Conservation (phyloP, 2,888 invertebrate species). For the Lasiommata megera region DNA sequence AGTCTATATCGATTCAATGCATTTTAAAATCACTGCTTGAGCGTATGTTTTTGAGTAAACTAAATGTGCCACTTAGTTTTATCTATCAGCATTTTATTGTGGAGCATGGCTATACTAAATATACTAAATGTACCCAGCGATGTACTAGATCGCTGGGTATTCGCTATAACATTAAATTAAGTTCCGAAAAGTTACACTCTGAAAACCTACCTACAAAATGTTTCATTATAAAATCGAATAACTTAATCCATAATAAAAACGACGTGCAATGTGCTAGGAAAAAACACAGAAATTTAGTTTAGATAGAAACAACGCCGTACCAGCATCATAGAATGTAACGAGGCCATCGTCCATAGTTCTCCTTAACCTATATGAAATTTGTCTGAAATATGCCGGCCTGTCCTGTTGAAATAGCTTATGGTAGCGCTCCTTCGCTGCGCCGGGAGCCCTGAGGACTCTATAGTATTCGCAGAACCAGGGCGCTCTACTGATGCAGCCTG, state of each 20-base stretch:
- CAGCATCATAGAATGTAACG: constrained; percentile 52
- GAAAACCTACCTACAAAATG: too few species aligned
- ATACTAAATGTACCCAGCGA: too few species aligned
- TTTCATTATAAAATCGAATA: too few species aligned
- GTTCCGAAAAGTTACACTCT: too few species aligned
- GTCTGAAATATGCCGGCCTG: constrained; percentile 57
- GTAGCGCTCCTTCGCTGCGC: constrained; percentile 46
- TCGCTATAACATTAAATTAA: too few species aligned
- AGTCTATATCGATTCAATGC: too few species aligned
- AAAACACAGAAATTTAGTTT: neutral
- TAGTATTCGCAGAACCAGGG: constrained; percentile 59
- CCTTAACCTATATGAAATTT: constrained; percentile 57
- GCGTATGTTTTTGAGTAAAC: too few species aligned
- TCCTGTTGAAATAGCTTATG: constrained; percentile 50
- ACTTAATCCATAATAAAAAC: neutral
- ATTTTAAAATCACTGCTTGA: too few species aligned
- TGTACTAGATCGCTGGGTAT: too few species aligned
- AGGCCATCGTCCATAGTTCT: constrained; percentile 65
- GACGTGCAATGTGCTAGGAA: constrained; percentile 9
- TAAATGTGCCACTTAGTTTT: too few species aligned
- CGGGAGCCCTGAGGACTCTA: constrained; percentile 40
- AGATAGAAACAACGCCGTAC: constrained; percentile 38
- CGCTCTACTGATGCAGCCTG: constrained; percentile 50
- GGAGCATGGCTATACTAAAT: too few species aligned
- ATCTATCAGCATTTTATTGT: too few species aligned